phyloP scores from a whole-genome alignment of 2,888 invertebrate species.

The Watsonalla binaria region DNA sequence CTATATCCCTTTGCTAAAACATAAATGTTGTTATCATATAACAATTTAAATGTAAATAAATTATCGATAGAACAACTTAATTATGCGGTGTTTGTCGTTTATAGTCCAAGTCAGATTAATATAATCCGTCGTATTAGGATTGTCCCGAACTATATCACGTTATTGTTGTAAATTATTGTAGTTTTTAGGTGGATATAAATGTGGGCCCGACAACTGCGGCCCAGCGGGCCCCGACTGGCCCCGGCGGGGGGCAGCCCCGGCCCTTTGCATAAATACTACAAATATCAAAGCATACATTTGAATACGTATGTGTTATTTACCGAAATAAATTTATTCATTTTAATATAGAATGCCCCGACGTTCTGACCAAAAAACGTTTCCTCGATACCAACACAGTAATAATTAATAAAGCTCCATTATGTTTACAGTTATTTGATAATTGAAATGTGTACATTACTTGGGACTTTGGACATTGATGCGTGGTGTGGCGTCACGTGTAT shows the following conservation, averaged over 20 bases:
- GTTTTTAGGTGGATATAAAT: constrained; percentile 62
- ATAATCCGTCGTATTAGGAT: constrained; percentile 42
- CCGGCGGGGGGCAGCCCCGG: constrained; percentile 50
- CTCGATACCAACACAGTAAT: too few relatives aligned
- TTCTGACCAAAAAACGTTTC: too few relatives aligned
- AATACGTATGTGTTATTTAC: constrained; percentile 40
- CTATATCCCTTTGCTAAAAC: background rate
- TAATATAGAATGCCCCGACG: background rate
- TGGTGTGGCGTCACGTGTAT: too few relatives aligned
- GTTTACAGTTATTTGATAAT: too few relatives aligned
- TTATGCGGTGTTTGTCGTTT: constrained; percentile 10
- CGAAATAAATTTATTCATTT: constrained; percentile 29
- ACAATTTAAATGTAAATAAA: background rate
- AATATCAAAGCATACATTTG: constrained; percentile 49
- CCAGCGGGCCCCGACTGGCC: constrained; percentile 44
- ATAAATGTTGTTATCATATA: background rate
- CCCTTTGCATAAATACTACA: constrained; percentile 59
- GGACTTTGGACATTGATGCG: too few relatives aligned
- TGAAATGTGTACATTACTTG: too few relatives aligned
- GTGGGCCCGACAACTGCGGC: constrained; percentile 50
- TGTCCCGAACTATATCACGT: constrained; percentile 45
- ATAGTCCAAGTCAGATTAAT: constrained; percentile 28
- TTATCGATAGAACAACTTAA: background rate
- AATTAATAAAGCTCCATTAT: too few relatives aligned
- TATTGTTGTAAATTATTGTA: constrained; percentile 56